These are phyloP conservation scores for Digitonthophagus gazella DNA, from an alignment of 2,888 invertebrate genomes.

Conservation along the genomic window DNA sequence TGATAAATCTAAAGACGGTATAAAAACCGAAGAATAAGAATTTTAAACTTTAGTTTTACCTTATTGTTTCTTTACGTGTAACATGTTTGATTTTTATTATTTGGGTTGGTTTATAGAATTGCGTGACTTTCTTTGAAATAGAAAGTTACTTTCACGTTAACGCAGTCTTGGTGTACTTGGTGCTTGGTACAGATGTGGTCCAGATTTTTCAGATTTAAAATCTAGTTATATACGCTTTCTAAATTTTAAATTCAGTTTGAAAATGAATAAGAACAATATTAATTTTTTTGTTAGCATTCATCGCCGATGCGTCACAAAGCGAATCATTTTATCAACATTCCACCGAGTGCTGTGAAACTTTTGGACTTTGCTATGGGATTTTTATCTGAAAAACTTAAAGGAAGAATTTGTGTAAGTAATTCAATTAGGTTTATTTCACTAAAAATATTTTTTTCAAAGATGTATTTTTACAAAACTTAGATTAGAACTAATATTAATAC, in stretches of 20 bases:
- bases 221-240: neutral
- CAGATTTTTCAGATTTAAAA: neutral
- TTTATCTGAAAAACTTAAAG: constrained; percentile 80
- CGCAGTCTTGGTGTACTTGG: neutral
- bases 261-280: neutral
- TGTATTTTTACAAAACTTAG: too few species aligned
- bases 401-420: constrained; percentile 73
- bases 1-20: too few species aligned
- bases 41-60: too few species aligned
- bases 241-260: neutral
- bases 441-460: neutral
- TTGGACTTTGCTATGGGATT: constrained; percentile 80
- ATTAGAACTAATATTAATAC: too few species aligned
- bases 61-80: too few species aligned
- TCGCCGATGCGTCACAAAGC: constrained; percentile 90
- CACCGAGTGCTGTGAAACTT: constrained; percentile 74
- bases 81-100: neutral
- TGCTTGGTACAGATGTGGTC: neutral
- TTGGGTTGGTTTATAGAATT: neutral
- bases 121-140: neutral
- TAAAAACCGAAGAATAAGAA: too few species aligned
- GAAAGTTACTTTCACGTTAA: neutral
- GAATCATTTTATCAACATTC: constrained; percentile 84
- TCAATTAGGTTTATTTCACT: too few species aligned
- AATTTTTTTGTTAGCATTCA: constrained; percentile 63